Conservation (phyloP, 2,888 invertebrate species). For the Epinotia nisella region DNA sequence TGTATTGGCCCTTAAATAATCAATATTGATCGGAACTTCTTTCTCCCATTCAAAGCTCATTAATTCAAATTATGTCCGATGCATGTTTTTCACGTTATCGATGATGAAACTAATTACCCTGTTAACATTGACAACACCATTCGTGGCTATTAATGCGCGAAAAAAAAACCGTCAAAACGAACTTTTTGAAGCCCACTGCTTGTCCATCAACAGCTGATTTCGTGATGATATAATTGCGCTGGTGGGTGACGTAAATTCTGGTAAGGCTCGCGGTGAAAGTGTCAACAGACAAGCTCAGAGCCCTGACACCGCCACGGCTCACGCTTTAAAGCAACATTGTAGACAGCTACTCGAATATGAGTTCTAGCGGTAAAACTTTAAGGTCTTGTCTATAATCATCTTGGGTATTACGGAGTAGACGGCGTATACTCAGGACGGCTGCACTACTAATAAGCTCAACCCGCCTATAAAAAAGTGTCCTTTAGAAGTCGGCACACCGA, state of each 20-base stretch:
- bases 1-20: not conserved
- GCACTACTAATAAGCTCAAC: not conserved
- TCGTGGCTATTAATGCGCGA: conserved; percentile 23
- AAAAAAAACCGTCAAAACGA: conserved; percentile 37
- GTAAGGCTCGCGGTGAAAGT: conserved; percentile 76
- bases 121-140: conserved; percentile 37
- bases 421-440: not conserved
- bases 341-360: not conserved
- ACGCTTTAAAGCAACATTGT: conserved; percentile 10
- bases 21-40: not conserved
- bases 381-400: not conserved
- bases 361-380: not conserved
- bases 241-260: conserved; percentile 71
- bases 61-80: conserved; percentile 10
- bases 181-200: conserved; percentile 56
- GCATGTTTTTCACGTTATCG: conserved; percentile 12
- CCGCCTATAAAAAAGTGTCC: conserved; percentile 4
- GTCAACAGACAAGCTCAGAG: conserved; percentile 65
- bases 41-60: conserved; percentile 3
- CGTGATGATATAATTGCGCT: conserved; percentile 76
- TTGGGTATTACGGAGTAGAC: not conserved
- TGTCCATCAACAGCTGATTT: conserved; percentile 71
- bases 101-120: conserved; percentile 27
- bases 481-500: conserved; percentile 15
- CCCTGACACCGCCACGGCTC: conserved; percentile 57